Percentiles rank a stretch among this genome's conserved stretches.
phyloP scores from a whole-genome alignment of 2,113 vertebrate species.

The Sarotherodon lohbergeri region DNA sequence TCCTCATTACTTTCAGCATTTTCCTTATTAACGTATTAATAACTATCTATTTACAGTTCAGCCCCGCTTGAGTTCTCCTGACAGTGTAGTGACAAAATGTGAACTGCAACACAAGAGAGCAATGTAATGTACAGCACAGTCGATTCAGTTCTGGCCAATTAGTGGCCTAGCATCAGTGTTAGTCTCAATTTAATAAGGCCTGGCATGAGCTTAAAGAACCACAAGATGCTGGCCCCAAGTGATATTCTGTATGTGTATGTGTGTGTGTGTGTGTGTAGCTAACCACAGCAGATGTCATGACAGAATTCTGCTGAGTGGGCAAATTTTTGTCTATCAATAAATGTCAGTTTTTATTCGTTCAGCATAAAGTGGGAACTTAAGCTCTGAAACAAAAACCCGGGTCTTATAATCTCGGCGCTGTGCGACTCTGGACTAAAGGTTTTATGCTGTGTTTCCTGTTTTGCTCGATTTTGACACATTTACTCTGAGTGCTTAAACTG shows the following conservation, averaged over 20 bases:
- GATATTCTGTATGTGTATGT: background rate
- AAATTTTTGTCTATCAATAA: constrained; percentile 9
- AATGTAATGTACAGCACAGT: background rate
- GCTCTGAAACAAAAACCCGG: background rate
- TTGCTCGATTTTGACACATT: background rate
- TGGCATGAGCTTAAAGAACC: background rate
- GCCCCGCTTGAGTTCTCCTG: background rate
- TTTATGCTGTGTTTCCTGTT: background rate
- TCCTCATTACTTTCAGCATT: background rate
- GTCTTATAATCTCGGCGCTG: background rate
- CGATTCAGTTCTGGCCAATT: background rate
- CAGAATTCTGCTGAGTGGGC: constrained; percentile 4
- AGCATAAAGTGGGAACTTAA: background rate
- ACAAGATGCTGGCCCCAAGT: background rate
- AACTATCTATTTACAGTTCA: background rate
- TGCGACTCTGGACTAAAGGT: background rate
- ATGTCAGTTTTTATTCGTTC: constrained; percentile 3
- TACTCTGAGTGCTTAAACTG: background rate
- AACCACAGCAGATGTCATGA: constrained; percentile 24
- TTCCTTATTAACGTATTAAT: background rate
- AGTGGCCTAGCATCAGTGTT: background rate
- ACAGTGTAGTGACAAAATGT: background rate
- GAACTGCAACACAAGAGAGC: background rate
- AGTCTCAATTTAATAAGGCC: constrained; percentile 9
- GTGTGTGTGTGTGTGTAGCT: background rate